Evolutionary conservation across 2,113 vertebrate genomes (phyloP), one percentile per base, ranked within the genome.

Genomic region (western clawed frog (Xenopus tropicalis)): DNA sequence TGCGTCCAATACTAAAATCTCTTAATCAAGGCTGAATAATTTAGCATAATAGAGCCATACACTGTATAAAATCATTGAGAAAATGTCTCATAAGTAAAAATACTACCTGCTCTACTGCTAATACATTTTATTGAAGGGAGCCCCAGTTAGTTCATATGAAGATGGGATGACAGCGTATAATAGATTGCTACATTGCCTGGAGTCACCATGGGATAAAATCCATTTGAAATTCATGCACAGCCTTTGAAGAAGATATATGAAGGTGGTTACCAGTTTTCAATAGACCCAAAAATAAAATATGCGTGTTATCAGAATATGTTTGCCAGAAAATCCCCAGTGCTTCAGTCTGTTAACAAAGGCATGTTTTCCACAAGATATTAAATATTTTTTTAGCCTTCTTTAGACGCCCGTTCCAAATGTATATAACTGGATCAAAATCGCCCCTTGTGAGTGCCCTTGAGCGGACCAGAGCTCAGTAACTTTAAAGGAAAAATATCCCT

Each of bases 201-300:
- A 87, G 83, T 80, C 83, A 83, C 85, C 80, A 83, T 82, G 82
- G 80, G 81, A 88, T 87, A 88, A 88, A 87, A 87, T 80, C 83
- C 78, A 85, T 85, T 89, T 88, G 85, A 89, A 86, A 89, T 89
- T 87, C 85, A 87, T 86, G 85, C 84, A 78, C 57, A 42, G 85
- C 84, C 82, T 88, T 85, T 88, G 85, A 84, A 44, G 84, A 82
- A 86, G 86, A 89, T 88, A 87, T 84, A 89, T 87, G 86, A 84
- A 86, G 85, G 83, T 77, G 83, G 83, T 87, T 87, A 85, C 85
- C 85, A 86, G 83, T 85, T 85, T 87, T 80, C 83, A 80, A 82
- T 83, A 87, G 79, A 84, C 84, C 69, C 69, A 70, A 86, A 86
- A 86, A 84, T 83, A 86, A 76, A 73, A 70, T 70, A 24, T 25